These are phyloP conservation scores for Protophormia terraenovae DNA, from an alignment of 2,888 invertebrate species.

Conservation along the genomic window DNA sequence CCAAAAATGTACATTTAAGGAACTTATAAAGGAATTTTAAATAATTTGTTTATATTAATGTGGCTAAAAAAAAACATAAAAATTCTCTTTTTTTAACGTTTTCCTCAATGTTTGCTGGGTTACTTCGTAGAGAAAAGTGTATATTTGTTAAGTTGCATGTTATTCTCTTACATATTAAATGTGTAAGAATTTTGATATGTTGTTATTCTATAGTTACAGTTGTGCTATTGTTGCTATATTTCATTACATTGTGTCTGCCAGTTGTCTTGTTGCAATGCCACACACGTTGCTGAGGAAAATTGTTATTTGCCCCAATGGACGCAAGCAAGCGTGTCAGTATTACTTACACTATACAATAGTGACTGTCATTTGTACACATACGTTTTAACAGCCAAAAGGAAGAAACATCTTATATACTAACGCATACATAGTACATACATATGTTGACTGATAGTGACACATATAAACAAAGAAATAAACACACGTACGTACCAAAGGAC, in stretches of 20 bases:
- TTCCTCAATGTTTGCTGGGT: too few relatives aligned
- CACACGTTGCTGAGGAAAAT: conserved; percentile 63
- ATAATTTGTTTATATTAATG: too few relatives aligned
- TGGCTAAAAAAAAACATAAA: too few relatives aligned
- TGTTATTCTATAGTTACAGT: neutral
- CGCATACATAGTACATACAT: neutral
- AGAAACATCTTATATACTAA: neutral
- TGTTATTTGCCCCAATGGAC: conserved; percentile 62
- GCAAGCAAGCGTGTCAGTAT: conserved; percentile 46
- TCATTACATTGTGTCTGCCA: conserved; percentile 38
- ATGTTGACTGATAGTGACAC: neutral
- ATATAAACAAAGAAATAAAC: neutral
- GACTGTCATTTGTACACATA: conserved; percentile 10
- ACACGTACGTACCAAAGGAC: neutral
- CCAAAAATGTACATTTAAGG: too few relatives aligned
- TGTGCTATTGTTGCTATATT: neutral
- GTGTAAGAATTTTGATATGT: neutral
- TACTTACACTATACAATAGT: conserved; percentile 41
- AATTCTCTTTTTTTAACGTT: too few relatives aligned
- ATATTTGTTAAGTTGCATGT: too few relatives aligned
- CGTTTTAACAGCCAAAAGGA: neutral
- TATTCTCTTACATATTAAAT: too few relatives aligned
- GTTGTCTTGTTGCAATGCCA: conserved; percentile 56
- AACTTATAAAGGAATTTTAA: too few relatives aligned
- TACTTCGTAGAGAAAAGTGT: too few relatives aligned